A percentile compares a stretch with the other conserved stretches of the same genome.
These are phyloP conservation scores for Vireo altiloquus DNA, from an alignment of 2,113 vertebrate genomes.

Conservation along the genomic window DNA sequence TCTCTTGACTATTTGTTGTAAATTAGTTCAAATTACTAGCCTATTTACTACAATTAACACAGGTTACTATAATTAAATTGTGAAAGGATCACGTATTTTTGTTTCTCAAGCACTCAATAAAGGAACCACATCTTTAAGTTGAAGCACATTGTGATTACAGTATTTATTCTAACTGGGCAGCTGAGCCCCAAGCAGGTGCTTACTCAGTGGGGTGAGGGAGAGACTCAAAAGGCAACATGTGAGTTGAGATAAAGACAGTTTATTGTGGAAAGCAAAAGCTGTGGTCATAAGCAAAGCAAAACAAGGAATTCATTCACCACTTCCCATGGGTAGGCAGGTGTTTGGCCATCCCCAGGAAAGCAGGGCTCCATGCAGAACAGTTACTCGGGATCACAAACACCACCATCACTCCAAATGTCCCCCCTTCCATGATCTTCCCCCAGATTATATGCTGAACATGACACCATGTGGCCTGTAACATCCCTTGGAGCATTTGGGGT, in stretches of 20 bases:
- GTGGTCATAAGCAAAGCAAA: background rate
- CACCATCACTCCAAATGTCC: rapidly evolving
- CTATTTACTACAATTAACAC: background rate
- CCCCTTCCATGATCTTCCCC: background rate
- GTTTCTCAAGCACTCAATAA: background rate
- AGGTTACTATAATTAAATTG: background rate
- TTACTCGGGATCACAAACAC: background rate
- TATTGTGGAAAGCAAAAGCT: background rate
- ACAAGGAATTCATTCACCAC: background rate
- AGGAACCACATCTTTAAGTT: background rate
- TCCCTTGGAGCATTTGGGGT: background rate
- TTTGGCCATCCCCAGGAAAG: background rate
- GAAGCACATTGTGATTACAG: background rate
- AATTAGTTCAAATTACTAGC: background rate
- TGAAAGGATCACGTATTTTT: background rate
- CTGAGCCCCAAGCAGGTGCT: rapidly evolving
- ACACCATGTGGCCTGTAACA: background rate
- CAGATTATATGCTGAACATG: background rate
- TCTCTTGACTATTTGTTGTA: background rate
- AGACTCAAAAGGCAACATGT: background rate
- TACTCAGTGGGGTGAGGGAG: background rate
- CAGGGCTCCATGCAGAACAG: rapidly evolving
- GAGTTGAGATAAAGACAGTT: background rate
- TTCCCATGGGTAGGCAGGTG: background rate
- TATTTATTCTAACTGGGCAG: background rate